Evolutionary conservation across 2,797 vertebrate species (phyloP).

Genomic region (Perodicticus potto): DNA sequence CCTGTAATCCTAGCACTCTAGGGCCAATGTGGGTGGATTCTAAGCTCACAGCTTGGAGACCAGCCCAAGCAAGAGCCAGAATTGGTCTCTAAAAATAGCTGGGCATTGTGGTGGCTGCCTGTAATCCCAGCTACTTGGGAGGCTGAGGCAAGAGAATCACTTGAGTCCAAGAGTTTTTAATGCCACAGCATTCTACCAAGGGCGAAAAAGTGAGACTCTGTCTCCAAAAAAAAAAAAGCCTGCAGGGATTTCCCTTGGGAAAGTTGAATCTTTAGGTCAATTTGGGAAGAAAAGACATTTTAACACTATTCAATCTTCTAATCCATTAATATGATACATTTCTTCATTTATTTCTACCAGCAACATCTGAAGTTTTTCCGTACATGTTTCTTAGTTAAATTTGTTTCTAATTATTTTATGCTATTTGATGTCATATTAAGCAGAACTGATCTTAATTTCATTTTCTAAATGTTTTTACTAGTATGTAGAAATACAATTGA

Average conservation of each 20-base stretch:
- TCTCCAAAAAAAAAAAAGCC: neutral
- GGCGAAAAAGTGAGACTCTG: no score
- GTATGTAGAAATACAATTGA: neutral
- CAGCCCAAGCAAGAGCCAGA: no score
- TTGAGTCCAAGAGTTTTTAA: no score
- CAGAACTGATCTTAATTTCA: neutral
- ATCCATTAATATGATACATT: neutral
- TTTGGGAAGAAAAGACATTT: neutral
- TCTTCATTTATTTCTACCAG: neutral
- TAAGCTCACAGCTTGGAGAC: no score
- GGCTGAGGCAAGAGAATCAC: no score
- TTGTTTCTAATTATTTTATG: slow-evolving; percentile 2
- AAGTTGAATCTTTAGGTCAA: neutral
- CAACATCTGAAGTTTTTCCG: neutral
- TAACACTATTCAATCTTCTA: neutral
- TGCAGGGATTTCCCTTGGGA: neutral
- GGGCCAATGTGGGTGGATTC: no score
- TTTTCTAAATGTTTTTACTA: neutral
- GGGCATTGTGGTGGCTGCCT: no score
- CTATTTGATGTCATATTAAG: neutral
- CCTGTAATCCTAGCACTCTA: no score
- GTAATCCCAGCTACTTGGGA: no score
- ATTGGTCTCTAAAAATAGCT: no score
- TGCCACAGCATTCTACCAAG: no score
- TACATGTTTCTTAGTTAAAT: neutral